These are phyloP conservation scores for Austrolebias charrua DNA, from an alignment of 2,797 vertebrate species.

Conservation along the genomic window DNA sequence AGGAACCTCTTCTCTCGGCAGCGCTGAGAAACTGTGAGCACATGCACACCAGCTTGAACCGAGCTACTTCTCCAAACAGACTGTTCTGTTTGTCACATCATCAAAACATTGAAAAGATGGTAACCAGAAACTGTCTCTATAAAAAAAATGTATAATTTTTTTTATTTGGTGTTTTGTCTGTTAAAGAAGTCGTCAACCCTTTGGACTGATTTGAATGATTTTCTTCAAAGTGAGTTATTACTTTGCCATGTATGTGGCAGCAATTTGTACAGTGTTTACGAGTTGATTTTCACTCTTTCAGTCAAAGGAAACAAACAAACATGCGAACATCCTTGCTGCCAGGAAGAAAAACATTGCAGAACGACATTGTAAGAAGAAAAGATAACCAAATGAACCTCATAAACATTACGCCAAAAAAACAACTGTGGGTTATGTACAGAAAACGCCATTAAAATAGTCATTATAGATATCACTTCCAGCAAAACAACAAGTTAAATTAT, in stretches of 20 bases:
- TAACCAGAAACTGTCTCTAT: slow-evolving; percentile 24
- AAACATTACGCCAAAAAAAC: slow-evolving; percentile 24
- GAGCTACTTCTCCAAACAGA: slow-evolving; percentile 33
- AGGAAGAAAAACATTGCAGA: slow-evolving; percentile 19
- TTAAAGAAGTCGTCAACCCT: slow-evolving; percentile 29
- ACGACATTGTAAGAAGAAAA: slow-evolving; percentile 6
- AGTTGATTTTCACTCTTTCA: slow-evolving; percentile 20
- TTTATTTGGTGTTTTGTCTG: slow-evolving; percentile 29
- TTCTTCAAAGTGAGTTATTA: slow-evolving; percentile 20
- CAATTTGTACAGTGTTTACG: slow-evolving; percentile 20
- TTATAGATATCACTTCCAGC: neutral
- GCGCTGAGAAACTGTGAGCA: slow-evolving; percentile 68
- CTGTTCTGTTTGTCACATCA: slow-evolving; percentile 19
- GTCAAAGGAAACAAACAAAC: slow-evolving; percentile 26
- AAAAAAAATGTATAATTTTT: slow-evolving; percentile 19
- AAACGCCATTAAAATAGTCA: neutral
- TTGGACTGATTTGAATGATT: slow-evolving; percentile 32
- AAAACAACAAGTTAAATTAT: neutral
- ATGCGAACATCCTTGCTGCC: slow-evolving; percentile 14
- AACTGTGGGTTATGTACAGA: slow-evolving; percentile 19
- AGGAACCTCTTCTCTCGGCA: slow-evolving; percentile 91
- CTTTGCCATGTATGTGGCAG: slow-evolving; percentile 10
- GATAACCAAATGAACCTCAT: slow-evolving; percentile 10
- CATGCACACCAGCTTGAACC: slow-evolving; percentile 40
- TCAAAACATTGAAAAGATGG: slow-evolving; percentile 30